phyloP scores from a whole-genome alignment of 2,888 invertebrate genomes.

The Mayetiola destructor region DNA sequence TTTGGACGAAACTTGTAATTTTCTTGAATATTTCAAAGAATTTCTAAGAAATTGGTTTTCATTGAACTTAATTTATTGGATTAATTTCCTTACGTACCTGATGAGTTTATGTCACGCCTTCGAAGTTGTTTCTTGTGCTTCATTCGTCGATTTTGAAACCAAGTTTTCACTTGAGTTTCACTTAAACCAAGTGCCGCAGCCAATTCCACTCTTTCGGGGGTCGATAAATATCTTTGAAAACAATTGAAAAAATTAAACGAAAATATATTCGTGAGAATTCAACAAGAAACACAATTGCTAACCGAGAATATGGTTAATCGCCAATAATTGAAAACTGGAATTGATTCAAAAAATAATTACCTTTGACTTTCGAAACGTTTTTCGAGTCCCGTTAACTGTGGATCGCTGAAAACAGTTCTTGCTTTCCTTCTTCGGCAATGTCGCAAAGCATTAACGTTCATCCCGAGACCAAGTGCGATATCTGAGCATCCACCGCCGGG shows the following conservation, averaged over 20 bases:
- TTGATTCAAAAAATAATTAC: constrained; percentile 2
- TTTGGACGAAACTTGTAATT: too few species aligned
- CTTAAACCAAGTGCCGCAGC: constrained; percentile 85
- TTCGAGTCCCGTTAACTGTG: constrained; percentile 73
- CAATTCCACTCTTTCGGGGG: constrained; percentile 88
- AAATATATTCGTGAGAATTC: background rate
- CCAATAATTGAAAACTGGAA: background rate
- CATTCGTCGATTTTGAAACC: constrained; percentile 97
- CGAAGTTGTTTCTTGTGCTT: constrained; percentile 82
- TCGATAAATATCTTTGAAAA: constrained; percentile 57
- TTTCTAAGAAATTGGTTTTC: too few species aligned
- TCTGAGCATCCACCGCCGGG: constrained; percentile 31
- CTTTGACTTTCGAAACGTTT: constrained; percentile 90
- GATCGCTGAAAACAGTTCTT: constrained; percentile 78
- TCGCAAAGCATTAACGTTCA: constrained; percentile 53
- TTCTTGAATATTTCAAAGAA: too few species aligned
- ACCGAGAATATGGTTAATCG: background rate
- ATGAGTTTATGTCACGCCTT: constrained; percentile 30
- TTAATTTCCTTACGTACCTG: constrained; percentile 27
- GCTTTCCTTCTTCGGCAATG: constrained; percentile 94
- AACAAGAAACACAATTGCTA: background rate
- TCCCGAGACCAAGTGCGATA: constrained; percentile 33
- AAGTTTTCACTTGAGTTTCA: constrained; percentile 94
- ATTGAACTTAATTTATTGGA: too few species aligned
- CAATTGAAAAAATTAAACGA: background rate